Evolutionary conservation across 1,140 invertebrate species (phyloP).

Genomic region (Drosophila saltans): DNA sequence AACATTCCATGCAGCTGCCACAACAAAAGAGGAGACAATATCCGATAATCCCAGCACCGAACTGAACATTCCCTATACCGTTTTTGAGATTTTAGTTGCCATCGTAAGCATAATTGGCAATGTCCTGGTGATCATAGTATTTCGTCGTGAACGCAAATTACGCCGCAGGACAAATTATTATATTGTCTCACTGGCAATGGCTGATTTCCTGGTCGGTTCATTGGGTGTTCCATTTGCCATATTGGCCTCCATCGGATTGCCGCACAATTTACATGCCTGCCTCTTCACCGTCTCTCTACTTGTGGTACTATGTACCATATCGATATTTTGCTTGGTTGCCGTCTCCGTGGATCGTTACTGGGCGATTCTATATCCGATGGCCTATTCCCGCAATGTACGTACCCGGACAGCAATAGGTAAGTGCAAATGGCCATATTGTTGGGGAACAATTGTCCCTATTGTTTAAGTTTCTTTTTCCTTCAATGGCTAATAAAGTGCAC

Average conservation of each 20-base stretch:
- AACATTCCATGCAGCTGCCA: slow-evolving; percentile 46
- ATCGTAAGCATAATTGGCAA: slow-evolving; percentile 92
- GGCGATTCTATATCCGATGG: slow-evolving; percentile 95
- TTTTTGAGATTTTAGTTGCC: slow-evolving; percentile 92
- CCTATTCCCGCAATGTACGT: slow-evolving; percentile 93
- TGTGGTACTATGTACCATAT: slow-evolving; percentile 94
- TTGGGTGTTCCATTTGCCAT: slow-evolving; percentile 94
- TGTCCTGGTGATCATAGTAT: slow-evolving; percentile 92
- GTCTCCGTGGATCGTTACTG: slow-evolving; percentile 96
- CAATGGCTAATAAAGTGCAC: slow-evolving; percentile 39
- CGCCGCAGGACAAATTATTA: slow-evolving; percentile 94
- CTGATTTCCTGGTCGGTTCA: slow-evolving; percentile 92
- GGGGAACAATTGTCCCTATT: neutral
- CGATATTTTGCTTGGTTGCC: slow-evolving; percentile 95
- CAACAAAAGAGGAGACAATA: slow-evolving; percentile 21
- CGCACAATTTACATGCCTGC: slow-evolving; percentile 91
- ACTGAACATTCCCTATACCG: slow-evolving; percentile 78
- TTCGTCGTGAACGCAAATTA: slow-evolving; percentile 89
- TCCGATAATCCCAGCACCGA: slow-evolving; percentile 58
- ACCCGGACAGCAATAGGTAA: slow-evolving; percentile 93
- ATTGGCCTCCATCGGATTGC: slow-evolving; percentile 88
- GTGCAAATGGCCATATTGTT: slow-evolving; percentile 71
- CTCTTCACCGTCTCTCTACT: slow-evolving; percentile 94
- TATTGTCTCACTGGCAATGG: slow-evolving; percentile 93
- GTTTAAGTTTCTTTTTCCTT: slow-evolving; percentile 6